These are phyloP conservation scores for Papilio xuthus DNA, from an alignment of 1,140 invertebrate species.

Conservation along the genomic window DNA sequence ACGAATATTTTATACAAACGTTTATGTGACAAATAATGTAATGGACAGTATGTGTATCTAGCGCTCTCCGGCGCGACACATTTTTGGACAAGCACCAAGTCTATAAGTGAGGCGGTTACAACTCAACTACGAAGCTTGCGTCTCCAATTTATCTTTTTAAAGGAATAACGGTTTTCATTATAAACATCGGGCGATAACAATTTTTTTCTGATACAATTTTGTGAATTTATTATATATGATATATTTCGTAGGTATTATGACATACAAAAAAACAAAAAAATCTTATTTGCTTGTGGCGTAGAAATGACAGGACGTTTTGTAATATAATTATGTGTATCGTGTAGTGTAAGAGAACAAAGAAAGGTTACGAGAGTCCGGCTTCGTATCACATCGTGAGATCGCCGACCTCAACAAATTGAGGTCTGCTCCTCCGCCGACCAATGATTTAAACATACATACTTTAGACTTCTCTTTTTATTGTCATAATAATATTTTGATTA, in stretches of 20 bases:
- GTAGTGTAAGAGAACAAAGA: not conserved
- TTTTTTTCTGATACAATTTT: not conserved
- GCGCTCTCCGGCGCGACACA: not conserved
- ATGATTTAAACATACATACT: not conserved
- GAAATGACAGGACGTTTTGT: not conserved
- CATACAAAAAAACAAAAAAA: not conserved
- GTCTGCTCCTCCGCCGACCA: not conserved
- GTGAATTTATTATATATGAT: not conserved
- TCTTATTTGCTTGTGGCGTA: not conserved
- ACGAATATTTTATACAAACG: not conserved
- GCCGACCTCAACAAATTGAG: slow-evolving; percentile 15
- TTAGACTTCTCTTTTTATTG: not conserved
- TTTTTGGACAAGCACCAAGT: not conserved
- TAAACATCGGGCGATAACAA: not conserved
- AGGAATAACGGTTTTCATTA: not conserved
- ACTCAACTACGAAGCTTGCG: not conserved
- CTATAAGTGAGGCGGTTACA: not conserved
- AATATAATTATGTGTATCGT: slow-evolving; percentile 15
- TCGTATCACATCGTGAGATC: not conserved
- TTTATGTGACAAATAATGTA: not conserved
- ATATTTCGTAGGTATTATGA: not conserved
- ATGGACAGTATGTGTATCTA: not conserved
- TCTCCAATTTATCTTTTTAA: not conserved
- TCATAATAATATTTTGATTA: not conserved
- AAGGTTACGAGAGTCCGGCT: not conserved